Percentiles rank a stretch among this genome's conserved stretches.
phyloP scores from a whole-genome alignment of 2,888 invertebrate species.

The Saturnia japonica region DNA sequence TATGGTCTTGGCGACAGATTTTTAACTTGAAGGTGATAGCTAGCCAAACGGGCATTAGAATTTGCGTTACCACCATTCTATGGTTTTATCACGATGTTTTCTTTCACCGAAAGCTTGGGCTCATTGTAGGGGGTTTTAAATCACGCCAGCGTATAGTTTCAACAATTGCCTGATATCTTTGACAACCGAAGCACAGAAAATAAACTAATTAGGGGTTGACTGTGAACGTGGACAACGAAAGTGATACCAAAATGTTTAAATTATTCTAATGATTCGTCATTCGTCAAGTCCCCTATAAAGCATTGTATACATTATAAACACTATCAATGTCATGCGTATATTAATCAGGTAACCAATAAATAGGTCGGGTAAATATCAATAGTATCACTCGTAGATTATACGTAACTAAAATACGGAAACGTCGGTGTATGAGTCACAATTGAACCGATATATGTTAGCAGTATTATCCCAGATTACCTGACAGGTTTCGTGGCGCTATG shows the following conservation, averaged over 20 bases:
- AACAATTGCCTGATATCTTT: too few relatives aligned
- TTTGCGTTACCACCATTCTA: too few relatives aligned
- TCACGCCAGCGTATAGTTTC: too few relatives aligned
- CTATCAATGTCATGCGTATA: not conserved
- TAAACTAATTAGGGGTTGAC: not conserved
- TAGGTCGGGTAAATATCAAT: not conserved
- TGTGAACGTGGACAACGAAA: not conserved
- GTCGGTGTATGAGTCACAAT: not conserved
- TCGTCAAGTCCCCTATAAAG: not conserved
- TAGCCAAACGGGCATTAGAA: too few relatives aligned
- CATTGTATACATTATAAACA: not conserved
- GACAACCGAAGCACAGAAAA: not conserved
- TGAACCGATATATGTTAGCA: too few relatives aligned
- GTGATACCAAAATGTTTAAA: not conserved
- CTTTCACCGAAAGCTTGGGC: too few relatives aligned
- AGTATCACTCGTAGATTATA: not conserved
- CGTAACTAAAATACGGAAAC: constrained; percentile 5
- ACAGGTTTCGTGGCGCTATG: too few relatives aligned
- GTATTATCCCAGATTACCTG: too few relatives aligned
- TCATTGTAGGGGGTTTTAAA: too few relatives aligned
- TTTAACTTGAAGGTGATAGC: too few relatives aligned
- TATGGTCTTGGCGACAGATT: too few relatives aligned
- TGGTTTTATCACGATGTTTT: too few relatives aligned
- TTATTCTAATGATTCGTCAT: not conserved
- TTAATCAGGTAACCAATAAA: constrained; percentile 8